Percentiles rank a stretch among this genome's conserved stretches.
Conservation (phyloP, 2,797 vertebrate genomes). For the Phalloptychus januarius region DNA sequence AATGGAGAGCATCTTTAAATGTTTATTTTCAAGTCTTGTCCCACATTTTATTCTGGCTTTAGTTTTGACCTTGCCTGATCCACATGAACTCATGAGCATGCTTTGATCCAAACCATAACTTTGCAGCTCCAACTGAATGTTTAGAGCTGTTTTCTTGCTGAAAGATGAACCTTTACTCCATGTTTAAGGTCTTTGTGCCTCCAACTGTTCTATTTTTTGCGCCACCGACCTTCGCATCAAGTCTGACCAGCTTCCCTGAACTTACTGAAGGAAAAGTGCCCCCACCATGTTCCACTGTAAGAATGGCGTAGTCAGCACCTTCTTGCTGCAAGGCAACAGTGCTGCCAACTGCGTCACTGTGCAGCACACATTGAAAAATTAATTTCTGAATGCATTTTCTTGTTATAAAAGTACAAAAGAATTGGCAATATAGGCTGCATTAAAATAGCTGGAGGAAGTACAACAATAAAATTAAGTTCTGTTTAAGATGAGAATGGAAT, state of each 20-base stretch:
- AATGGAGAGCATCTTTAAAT: not conserved
- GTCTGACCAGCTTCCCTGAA: too few relatives aligned
- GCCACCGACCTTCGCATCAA: too few relatives aligned
- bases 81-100: not conserved
- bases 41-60: not conserved
- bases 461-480: not conserved
- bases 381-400: not conserved
- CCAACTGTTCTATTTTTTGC: not conserved
- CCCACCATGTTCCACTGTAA: not conserved
- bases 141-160: not conserved
- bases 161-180: not conserved
- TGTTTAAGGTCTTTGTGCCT: not conserved
- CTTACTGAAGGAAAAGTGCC: not conserved
- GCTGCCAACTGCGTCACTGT: too few relatives aligned
- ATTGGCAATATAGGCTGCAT: too few relatives aligned
- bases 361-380: not conserved
- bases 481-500: not conserved
- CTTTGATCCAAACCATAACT: not conserved
- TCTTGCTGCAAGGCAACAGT: too few relatives aligned
- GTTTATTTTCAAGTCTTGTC: not conserved
- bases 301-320: too few relatives aligned
- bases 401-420: not conserved
- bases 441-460: too few relatives aligned
- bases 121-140: not conserved
- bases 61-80: not conserved